Percentiles rank a stretch among this genome's conserved stretches.
Evolutionary conservation across 2,888 invertebrate genomes (phyloP).

Genomic region (Lasioglossum morio): DNA sequence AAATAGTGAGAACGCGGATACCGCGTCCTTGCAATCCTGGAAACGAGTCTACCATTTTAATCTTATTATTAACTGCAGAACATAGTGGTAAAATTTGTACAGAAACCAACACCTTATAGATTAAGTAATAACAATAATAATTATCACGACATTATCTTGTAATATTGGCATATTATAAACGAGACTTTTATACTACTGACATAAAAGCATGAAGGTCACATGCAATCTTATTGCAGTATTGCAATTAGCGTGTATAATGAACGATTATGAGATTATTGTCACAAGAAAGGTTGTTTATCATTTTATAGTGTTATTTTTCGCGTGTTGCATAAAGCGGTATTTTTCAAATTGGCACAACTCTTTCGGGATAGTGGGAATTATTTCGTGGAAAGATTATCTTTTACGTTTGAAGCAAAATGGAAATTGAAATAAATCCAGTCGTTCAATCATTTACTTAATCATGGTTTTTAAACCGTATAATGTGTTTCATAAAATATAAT

Average conservation of each 20-base stretch:
- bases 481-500: too few relatives aligned
- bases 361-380: not conserved
- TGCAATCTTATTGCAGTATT: not conserved
- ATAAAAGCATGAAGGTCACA: not conserved
- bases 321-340: not conserved
- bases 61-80: not conserved
- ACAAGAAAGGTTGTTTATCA: not conserved
- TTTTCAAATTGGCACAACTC: not conserved
- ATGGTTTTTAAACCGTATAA: not conserved
- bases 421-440: not conserved
- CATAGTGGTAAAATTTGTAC: not conserved
- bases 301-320: not conserved
- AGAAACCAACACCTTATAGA: not conserved
- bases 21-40: too few relatives aligned
- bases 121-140: not conserved
- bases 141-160: not conserved
- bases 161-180: not conserved
- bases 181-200: not conserved
- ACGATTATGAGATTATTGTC: not conserved
- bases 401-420: not conserved
- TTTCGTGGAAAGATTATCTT: not conserved
- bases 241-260: not conserved
- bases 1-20: too few relatives aligned
- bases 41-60: too few relatives aligned
- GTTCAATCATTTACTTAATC: not conserved